Base-by-base conservation (phyloP, 2,113 vertebrate species). In the Percopsis transmontana region DNA sequence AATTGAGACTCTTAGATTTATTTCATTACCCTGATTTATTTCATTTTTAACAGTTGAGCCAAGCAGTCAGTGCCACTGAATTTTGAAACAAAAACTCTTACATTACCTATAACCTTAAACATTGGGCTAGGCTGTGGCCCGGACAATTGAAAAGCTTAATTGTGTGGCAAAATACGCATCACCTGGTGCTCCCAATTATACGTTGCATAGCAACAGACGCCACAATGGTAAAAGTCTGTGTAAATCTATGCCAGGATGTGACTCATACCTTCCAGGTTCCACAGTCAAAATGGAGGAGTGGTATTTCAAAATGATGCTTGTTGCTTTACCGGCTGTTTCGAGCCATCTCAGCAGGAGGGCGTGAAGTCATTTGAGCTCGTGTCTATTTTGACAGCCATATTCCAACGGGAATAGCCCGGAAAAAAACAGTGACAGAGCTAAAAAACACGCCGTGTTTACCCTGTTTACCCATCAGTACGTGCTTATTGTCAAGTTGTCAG, bases 401-500 rank as follows among this genome's bases (percentile, higher is more conserved):
- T 44, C 42, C 15, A 15, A 44, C 1, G 15, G 42, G 8, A 44
- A 15, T 14, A 14, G 42, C 13, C 16, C 45, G 15, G 45, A 19
- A 33, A 33, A 33, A 33, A 33, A 33, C 5, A 7, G 27, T 33
- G 5, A 33, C 27, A 33, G 27, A 33, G 27, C 27, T 33, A 7
- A 33, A 33, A 33, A 33, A 33, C 27, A 33, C 27, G 5, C 27
- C 27, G 27, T 33, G 27, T 33, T 33, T 51, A 51, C n/a, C n/a
- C 16, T 3, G 10, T 23, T 13, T 53, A 53, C 23, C 14, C 20
- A 13, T 13, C 13, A 3, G 19, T 23, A 13, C n/a, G 39, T 33
- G 23, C 11, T 18, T 42, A 27, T 45, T 51, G 38, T 44, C 40
- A 54, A 55, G 21, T 18, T 55, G 62, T 55, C 50, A 54, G 20